A percentile compares a stretch with the other conserved stretches of the same genome.
These are phyloP conservation scores for Boulengeromyrus knoepffleri DNA, from an alignment of 2,113 vertebrate genomes.

Conservation along the genomic window DNA sequence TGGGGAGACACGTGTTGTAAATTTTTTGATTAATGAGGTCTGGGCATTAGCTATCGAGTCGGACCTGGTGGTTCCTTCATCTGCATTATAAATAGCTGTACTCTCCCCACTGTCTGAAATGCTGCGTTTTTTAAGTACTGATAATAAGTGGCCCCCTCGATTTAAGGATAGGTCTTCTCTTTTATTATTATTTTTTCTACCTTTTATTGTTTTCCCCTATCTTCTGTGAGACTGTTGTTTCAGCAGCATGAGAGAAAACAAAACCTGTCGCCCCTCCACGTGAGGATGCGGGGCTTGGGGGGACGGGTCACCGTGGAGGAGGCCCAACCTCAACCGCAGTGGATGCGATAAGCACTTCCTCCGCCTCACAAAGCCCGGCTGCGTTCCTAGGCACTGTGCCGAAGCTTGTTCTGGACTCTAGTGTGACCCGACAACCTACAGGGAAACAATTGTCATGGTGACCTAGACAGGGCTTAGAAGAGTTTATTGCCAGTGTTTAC, in stretches of 20 bases:
- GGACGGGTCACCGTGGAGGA: neutral
- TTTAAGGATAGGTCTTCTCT: neutral
- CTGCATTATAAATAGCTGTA: neutral
- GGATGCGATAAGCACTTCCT: slow-evolving; percentile 28
- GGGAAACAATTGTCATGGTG: slow-evolving; percentile 20
- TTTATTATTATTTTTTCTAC: neutral
- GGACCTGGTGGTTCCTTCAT: neutral
- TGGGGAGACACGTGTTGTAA: neutral
- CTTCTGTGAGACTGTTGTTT: neutral
- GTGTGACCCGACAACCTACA: neutral
- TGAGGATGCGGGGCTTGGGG: neutral
- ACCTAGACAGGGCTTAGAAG: slow-evolving; percentile 12
- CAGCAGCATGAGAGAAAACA: slow-evolving; percentile 5
- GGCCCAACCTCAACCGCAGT: neutral
- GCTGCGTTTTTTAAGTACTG: neutral
- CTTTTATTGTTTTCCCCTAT: neutral
- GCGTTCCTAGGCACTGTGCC: neutral
- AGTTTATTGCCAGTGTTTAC: slow-evolving; percentile 18
- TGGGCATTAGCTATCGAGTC: neutral
- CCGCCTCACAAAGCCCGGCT: neutral
- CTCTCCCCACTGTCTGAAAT: neutral
- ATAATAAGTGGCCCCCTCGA: neutral
- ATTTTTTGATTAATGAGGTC: neutral
- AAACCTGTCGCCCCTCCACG: neutral
- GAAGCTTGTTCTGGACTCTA: slow-evolving; percentile 7